Conservation (phyloP, 2,113 vertebrate genomes). For the Zosterops japonicus region DNA sequence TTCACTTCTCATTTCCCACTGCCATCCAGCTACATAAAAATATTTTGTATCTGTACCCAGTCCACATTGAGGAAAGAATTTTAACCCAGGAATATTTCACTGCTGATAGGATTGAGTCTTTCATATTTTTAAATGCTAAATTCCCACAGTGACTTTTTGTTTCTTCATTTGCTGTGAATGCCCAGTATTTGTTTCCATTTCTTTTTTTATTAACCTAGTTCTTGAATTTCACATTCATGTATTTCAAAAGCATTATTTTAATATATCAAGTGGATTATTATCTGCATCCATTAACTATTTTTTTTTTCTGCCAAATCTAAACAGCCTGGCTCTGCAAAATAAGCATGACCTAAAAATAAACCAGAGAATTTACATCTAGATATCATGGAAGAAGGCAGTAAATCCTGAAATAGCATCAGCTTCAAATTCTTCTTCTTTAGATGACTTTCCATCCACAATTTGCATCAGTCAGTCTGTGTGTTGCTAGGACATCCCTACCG, state of each 20-base stretch:
- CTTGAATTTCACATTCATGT: not conserved
- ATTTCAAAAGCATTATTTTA: constrained; percentile 24
- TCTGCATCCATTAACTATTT: not conserved
- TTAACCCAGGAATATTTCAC: not conserved
- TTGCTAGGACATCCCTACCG: not conserved
- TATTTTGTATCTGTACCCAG: not conserved
- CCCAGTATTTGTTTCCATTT: not conserved
- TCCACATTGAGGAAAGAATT: not conserved
- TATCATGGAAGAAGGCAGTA: not conserved
- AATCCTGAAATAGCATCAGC: not conserved
- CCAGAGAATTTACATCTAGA: not conserved
- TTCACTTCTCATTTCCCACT: not conserved
- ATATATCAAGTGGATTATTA: not conserved
- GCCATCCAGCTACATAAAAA: not conserved
- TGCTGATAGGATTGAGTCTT: not conserved
- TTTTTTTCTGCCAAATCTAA: constrained; percentile 11
- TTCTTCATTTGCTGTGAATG: not conserved
- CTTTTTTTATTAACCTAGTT: not conserved
- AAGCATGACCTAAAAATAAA: constrained; percentile 16
- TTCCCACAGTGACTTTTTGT: not conserved
- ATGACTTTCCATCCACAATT: not conserved
- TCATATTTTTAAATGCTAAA: not conserved
- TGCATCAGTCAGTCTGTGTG: not conserved
- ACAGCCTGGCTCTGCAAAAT: not conserved
- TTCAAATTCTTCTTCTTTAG: not conserved